Base-by-base conservation (phyloP, 2,888 invertebrate species). In the Trichacis sp. region DNA sequence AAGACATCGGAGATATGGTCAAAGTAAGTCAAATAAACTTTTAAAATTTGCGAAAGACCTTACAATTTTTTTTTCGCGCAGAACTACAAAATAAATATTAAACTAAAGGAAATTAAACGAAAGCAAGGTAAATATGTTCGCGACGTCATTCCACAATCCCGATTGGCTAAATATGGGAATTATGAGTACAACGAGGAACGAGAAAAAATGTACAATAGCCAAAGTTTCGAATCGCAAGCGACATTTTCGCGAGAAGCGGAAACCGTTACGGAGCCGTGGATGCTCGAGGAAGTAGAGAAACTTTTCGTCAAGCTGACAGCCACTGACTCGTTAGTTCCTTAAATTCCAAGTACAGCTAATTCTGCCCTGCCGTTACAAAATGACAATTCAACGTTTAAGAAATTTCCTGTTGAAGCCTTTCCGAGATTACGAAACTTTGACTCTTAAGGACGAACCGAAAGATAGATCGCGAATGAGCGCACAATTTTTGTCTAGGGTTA, bases 61-160 rank as follows among this genome's bases (percentile, higher is more conserved):
- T n/a, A n/a, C n/a, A n/a, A n/a, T n/a, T n/a, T 45, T n/a, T 33
- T 30, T n/a, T 43, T 24, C 36, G 46, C 30, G 3, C 64, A 77
- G 79, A 74, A 73, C 62, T 69, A 68, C 67, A 76, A 77, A 57
- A 68, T 75, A 64, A 70, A 66, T 57, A 67, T 58, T 36, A 64
- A 69, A 19, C 67, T 70, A 79, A 70, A 74, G 50, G 74, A 82
- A 75, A 71, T 74, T 73, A 71, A 71, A 71, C 66, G 74, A 47
- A 46, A 50, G 46, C 70, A 76, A 64, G 78, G 84, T 29, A 83
- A 86, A 77, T 87, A 87, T 66, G 90, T 90, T 30, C 88, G 87
- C 76, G 89, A 90, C 76, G 87, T 88, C 48, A 90, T 91, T 73
- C 90, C 91, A 4, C 85, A 87, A 67, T 91, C 91, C 64, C 87